phyloP scores from a whole-genome alignment of 2,113 vertebrate genomes.

The Gymnorhina tibicen region DNA sequence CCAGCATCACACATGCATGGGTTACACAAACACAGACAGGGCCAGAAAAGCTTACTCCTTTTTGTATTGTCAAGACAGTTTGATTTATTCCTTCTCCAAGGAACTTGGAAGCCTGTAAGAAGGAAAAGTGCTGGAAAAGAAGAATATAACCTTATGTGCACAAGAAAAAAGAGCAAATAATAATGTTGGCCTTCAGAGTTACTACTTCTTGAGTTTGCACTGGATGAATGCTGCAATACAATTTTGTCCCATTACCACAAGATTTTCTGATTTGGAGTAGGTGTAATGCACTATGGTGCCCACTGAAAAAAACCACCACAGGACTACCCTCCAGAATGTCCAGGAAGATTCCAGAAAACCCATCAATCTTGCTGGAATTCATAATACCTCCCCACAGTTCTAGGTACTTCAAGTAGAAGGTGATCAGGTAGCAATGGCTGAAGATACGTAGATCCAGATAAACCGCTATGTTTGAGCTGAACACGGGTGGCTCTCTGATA shows the following conservation, averaged over 20 bases:
- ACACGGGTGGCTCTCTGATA: not conserved
- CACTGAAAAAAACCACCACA: not conserved
- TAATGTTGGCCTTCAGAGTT: not conserved
- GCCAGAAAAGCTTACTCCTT: constrained; percentile 22
- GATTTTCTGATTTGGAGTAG: not conserved
- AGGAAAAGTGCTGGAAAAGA: not conserved
- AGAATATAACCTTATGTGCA: not conserved
- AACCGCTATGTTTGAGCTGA: not conserved
- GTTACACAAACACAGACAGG: constrained; percentile 15
- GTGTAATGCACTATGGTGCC: not conserved
- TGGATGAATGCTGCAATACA: not conserved
- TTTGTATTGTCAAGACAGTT: not conserved
- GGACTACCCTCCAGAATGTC: not conserved
- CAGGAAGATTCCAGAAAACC: not conserved
- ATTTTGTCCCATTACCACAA: not conserved
- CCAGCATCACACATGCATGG: not conserved
- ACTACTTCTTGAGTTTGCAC: not conserved
- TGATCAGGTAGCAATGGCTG: not conserved
- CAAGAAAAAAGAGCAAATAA: not conserved
- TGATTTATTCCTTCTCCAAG: constrained; percentile 38
- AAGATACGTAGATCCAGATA: not conserved
- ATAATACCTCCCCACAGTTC: not conserved
- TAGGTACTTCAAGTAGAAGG: not conserved
- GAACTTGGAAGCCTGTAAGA: not conserved
- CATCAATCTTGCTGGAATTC: not conserved